phyloP scores from a whole-genome alignment of 2,113 vertebrate species.

The Paradoxurus hermaphroditus region DNA sequence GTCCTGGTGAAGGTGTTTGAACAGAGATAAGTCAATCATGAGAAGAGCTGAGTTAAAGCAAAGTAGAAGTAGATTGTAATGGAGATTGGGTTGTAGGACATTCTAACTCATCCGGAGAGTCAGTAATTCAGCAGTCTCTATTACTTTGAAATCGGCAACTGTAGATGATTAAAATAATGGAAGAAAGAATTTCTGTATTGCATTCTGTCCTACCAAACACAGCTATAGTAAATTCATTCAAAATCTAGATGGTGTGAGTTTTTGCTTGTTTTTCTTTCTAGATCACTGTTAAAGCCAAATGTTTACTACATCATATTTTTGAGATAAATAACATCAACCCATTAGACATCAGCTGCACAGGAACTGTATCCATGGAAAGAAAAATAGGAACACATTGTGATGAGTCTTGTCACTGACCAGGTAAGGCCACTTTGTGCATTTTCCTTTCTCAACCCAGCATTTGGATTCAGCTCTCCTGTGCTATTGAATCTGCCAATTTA shows the following conservation, averaged over 20 bases:
- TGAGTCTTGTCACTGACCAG: not conserved
- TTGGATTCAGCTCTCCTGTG: not conserved
- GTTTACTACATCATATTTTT: not conserved
- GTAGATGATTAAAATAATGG: not conserved
- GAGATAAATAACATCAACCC: not conserved
- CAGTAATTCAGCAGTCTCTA: not conserved
- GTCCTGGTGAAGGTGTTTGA: not conserved
- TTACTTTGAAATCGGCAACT: not conserved
- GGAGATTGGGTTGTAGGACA: too few species aligned
- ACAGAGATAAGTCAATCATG: not conserved
- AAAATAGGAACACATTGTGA: not conserved
- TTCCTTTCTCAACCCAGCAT: not conserved
- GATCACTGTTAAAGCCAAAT: not conserved
- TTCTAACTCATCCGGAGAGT: not conserved
- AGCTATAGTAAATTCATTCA: not conserved
- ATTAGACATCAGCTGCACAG: not conserved
- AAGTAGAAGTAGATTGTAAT: not conserved
- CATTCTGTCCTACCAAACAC: not conserved
- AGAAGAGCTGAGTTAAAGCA: not conserved
- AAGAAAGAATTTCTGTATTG: not conserved
- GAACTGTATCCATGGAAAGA: not conserved
- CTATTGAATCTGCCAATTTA: not conserved
- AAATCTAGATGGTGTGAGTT: not conserved
- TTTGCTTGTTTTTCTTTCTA: not conserved
- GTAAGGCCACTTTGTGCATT: not conserved